Evolutionary conservation across 2,113 vertebrate genomes (phyloP).

Genomic region (Barnardius zonarius): DNA sequence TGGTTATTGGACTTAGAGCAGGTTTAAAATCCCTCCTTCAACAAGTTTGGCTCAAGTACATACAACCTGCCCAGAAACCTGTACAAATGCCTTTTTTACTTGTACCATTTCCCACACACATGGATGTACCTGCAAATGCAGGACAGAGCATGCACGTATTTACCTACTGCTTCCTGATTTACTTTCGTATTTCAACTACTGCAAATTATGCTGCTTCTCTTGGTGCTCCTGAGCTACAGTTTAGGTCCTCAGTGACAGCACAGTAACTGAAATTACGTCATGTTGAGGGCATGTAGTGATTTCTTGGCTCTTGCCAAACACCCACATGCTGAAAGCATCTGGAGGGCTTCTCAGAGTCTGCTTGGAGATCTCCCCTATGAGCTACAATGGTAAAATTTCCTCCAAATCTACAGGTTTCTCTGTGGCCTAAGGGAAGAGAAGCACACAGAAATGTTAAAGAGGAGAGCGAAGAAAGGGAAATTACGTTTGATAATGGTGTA

Average conservation of each 20-base stretch:
- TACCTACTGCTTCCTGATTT: background rate
- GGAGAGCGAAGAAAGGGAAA: background rate
- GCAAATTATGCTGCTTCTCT: background rate
- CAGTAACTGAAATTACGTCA: background rate
- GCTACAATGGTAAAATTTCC: background rate
- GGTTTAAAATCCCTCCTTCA: background rate
- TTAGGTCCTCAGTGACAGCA: background rate
- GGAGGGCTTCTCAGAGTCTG: background rate
- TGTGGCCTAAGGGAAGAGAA: background rate
- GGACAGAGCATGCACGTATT: rapidly evolving
- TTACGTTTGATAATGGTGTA: background rate
- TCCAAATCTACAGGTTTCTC: background rate
- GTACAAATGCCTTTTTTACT: background rate
- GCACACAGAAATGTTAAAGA: background rate
- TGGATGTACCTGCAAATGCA: background rate
- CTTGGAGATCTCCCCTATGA: background rate
- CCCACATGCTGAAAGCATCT: background rate
- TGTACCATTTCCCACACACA: background rate
- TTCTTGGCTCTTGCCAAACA: background rate
- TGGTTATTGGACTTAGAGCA: background rate
- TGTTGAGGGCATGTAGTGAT: background rate
- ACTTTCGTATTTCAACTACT: background rate
- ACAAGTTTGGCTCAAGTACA: background rate
- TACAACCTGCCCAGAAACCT: background rate
- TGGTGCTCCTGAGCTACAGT: background rate